These are phyloP conservation scores for Irena cyanogastra DNA, from an alignment of 2,113 vertebrate genomes.

Conservation along the genomic window DNA sequence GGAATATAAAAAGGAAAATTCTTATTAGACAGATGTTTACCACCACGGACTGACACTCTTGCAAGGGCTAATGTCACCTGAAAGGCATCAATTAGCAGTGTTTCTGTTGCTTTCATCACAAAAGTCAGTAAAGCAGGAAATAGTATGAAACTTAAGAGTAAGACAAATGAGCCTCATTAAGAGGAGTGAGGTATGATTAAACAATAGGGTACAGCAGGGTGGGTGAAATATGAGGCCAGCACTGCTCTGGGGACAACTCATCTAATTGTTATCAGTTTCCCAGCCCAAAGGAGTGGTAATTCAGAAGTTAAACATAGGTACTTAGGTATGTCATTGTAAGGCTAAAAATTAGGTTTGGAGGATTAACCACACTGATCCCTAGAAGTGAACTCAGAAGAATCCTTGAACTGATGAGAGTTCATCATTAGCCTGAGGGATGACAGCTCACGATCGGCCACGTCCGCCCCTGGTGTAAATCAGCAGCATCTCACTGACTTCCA, in stretches of 20 bases:
- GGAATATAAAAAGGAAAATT: neutral
- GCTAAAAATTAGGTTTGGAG: neutral
- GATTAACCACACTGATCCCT: neutral
- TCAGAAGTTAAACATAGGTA: conserved; percentile 3
- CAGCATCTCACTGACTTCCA: neutral
- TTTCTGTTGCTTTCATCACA: conserved; percentile 15
- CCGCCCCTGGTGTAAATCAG: fast-evolving
- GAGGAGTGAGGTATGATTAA: conserved; percentile 3
- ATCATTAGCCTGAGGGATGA: neutral
- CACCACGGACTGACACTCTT: neutral
- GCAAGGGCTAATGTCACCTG: neutral
- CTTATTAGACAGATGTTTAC: neutral
- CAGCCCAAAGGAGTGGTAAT: neutral
- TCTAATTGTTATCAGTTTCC: neutral
- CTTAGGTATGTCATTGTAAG: neutral
- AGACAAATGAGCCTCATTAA: conserved; percentile 27
- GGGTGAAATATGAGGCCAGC: neutral
- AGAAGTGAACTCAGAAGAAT: conserved; percentile 10
- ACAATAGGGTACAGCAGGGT: neutral
- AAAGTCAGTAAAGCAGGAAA: conserved; percentile 30
- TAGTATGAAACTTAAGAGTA: neutral
- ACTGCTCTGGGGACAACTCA: neutral
- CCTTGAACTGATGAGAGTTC: neutral
- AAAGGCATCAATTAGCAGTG: neutral
- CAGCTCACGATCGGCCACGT: fast-evolving